These are phyloP conservation scores for Neodiprion virginianus DNA, from an alignment of 1,140 invertebrate species.

Conservation along the genomic window DNA sequence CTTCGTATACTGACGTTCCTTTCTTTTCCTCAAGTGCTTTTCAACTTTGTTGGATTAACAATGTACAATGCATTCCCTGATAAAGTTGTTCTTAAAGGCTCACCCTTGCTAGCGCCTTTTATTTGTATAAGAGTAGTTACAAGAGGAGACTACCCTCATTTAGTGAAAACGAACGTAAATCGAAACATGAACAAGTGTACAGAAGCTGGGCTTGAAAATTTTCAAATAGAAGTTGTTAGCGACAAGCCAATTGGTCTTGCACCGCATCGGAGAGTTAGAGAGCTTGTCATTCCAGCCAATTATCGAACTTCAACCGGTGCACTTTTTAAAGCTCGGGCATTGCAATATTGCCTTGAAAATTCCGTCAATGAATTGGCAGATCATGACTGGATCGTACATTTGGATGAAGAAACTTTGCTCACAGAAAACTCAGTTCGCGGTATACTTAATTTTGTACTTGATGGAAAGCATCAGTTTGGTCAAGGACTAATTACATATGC, in stretches of 20 bases:
- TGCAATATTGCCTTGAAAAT: constrained; percentile 96
- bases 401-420: constrained; percentile 96
- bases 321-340: constrained; percentile 92
- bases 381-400: constrained; percentile 96
- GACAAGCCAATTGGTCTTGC: constrained; percentile 85
- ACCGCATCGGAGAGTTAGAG: constrained; percentile 75
- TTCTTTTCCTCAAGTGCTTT: constrained; percentile 87
- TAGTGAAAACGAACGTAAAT: constrained; percentile 88
- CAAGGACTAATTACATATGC: constrained; percentile 98
- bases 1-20: constrained; percentile 85
- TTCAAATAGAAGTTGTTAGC: constrained; percentile 96
- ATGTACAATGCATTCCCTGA: constrained; percentile 96
- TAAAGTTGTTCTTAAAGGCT: constrained; percentile 88
- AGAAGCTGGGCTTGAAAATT: constrained; percentile 93
- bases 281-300: constrained; percentile 85
- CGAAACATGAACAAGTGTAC: constrained; percentile 90
- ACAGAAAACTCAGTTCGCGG: constrained; percentile 92
- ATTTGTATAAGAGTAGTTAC: constrained; percentile 96
- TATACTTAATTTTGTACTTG: constrained; percentile 94
- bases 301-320: constrained; percentile 91
- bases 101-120: constrained; percentile 91
- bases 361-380: constrained; percentile 87
- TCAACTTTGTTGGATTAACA: constrained; percentile 90
- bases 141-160: constrained; percentile 90
- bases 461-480: constrained; percentile 95